Conservation (phyloP, 53 echinoderm and acorn worm species). For the Temnopleurus reevesii region DNA sequence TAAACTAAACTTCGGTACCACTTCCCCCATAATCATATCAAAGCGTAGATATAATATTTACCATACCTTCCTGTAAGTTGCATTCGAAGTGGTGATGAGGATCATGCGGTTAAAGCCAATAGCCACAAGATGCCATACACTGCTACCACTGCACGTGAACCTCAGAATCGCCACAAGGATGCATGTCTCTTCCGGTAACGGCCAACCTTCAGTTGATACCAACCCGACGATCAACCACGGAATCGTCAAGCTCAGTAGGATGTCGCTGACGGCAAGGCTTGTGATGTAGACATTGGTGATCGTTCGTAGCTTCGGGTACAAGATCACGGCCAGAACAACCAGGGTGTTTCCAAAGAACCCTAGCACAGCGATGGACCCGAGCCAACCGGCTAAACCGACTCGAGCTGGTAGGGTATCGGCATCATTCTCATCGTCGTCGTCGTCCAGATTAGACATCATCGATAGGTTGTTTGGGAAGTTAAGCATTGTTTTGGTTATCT, state of each 20-base stretch:
- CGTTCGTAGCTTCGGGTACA: slow-evolving; percentile 41
- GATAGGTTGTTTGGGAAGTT: too few species aligned
- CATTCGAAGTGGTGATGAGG: slow-evolving; percentile 28
- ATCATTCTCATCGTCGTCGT: slow-evolving; percentile 10
- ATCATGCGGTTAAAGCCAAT: slow-evolving; percentile 42
- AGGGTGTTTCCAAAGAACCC: slow-evolving; percentile 13
- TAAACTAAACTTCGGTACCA: too few species aligned
- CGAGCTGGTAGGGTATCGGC: background rate
- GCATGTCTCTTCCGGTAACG: slow-evolving; percentile 13
- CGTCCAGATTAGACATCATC: too few species aligned
- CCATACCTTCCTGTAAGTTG: slow-evolving; percentile 39
- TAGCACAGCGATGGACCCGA: background rate
- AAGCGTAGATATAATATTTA: too few species aligned
- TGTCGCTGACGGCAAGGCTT: slow-evolving; percentile 33
- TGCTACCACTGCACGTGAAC: slow-evolving; percentile 38
- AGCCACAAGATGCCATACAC: slow-evolving; percentile 39
- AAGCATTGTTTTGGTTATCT: too few species aligned
- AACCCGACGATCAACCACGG: slow-evolving; percentile 56
- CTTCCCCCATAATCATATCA: too few species aligned
- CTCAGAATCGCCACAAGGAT: slow-evolving; percentile 26
- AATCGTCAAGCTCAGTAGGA: background rate
- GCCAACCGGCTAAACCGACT: background rate
- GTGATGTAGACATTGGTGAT: slow-evolving; percentile 21
- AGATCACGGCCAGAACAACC: background rate
- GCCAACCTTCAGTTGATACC: slow-evolving; percentile 27